Percentiles rank a stretch among this genome's conserved stretches.
These are phyloP conservation scores for Crypturellus tataupa DNA, from an alignment of 2,797 vertebrate species.

Conservation along the genomic window DNA sequence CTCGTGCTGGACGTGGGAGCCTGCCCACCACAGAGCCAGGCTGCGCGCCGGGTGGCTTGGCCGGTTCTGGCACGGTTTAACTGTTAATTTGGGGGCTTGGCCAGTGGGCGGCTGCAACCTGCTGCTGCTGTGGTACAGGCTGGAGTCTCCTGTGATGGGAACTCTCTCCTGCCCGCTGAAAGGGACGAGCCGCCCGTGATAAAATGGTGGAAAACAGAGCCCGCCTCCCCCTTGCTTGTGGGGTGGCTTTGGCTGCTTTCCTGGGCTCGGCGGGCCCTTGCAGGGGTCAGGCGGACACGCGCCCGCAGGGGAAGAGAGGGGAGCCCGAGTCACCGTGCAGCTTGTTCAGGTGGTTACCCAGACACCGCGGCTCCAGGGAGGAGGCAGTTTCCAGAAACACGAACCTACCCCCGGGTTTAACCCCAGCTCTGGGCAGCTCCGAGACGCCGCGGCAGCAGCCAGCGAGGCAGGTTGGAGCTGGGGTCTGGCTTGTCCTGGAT, in stretches of 20 bases:
- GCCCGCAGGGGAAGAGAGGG: not conserved
- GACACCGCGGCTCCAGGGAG: not conserved
- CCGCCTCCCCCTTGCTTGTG: too few species aligned
- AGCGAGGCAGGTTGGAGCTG: not conserved
- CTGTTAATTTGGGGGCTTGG: not conserved
- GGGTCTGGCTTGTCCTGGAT: not conserved
- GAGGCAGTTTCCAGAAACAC: not conserved
- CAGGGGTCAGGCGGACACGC: too few species aligned
- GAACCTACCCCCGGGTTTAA: not conserved
- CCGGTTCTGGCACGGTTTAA: not conserved
- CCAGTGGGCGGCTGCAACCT: too few species aligned
- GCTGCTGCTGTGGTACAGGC: not conserved
- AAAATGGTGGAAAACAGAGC: too few species aligned
- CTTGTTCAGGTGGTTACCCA: not conserved
- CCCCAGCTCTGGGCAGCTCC: not conserved
- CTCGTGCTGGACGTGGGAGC: not conserved
- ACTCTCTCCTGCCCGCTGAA: too few species aligned
- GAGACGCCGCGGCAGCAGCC: accelerated
- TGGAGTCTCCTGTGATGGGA: not conserved
- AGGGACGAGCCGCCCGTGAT: too few species aligned
- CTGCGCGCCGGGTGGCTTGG: not conserved
- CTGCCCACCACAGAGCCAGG: not conserved
- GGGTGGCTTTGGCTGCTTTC: too few species aligned
- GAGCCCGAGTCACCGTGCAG: not conserved
- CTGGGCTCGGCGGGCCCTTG: too few species aligned